Percentiles rank a stretch among this genome's conserved stretches.
phyloP scores from a whole-genome alignment of 2,888 invertebrate genomes.

The Piscicola geometra region DNA sequence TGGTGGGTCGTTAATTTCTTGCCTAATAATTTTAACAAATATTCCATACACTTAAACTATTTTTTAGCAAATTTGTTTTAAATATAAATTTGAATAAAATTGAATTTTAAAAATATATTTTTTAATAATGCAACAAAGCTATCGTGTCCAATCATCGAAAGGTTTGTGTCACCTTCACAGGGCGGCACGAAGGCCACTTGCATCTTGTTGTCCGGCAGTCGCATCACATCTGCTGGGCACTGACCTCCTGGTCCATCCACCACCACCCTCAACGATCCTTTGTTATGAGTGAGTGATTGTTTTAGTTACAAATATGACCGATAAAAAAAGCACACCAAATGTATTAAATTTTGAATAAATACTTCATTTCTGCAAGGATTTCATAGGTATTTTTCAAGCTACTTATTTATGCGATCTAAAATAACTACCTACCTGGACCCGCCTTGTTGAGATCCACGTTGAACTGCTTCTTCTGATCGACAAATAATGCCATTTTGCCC shows the following conservation, averaged over 20 bases:
- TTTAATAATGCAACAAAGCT: too few relatives aligned
- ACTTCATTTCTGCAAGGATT: background rate
- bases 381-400: background rate
- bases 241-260: slow-evolving; percentile 27
- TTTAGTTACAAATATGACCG: background rate
- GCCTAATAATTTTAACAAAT: too few relatives aligned
- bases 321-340: background rate
- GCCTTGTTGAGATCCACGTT: slow-evolving; percentile 82
- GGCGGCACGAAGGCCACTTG: slow-evolving; percentile 22
- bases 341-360: background rate
- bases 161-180: slow-evolving; percentile 31
- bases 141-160: too few relatives aligned
- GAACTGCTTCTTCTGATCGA: slow-evolving; percentile 60
- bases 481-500: slow-evolving; percentile 56
- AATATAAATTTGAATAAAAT: too few relatives aligned
- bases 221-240: slow-evolving; percentile 19
- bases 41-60: too few relatives aligned
- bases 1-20: too few relatives aligned
- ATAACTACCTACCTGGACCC: slow-evolving; percentile 66
- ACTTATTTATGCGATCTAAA: too few relatives aligned
- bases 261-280: slow-evolving; percentile 28
- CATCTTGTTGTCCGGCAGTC: background rate
- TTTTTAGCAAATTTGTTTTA: too few relatives aligned
- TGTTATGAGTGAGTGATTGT: background rate
- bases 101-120: too few relatives aligned